A percentile compares a stretch with the other conserved stretches of the same genome.
Evolutionary conservation across 1,140 invertebrate genomes (phyloP).

Genomic region (Sycobia sp.): DNA sequence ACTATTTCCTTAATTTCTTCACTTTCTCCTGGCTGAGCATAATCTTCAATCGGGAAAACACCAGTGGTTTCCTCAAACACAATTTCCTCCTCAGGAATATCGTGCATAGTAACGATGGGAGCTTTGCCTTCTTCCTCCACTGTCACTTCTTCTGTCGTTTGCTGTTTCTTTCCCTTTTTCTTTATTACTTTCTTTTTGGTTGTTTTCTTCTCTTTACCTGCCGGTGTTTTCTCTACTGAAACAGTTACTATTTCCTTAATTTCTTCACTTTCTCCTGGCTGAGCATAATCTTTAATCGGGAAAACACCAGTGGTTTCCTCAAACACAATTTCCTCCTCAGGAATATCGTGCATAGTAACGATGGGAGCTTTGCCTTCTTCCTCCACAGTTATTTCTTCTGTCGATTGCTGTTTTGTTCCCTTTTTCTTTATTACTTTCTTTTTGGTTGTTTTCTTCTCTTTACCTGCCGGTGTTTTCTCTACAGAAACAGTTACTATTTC

Average conservation of each 20-base stretch:
- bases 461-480: too few relatives aligned
- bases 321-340: conserved; percentile 37
- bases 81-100: conserved; percentile 38
- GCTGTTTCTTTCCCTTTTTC: conserved; percentile 45
- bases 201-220: conserved; percentile 33
- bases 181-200: conserved; percentile 48
- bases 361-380: too few relatives aligned
- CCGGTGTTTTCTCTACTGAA: conserved; percentile 25
- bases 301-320: conserved; percentile 34
- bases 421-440: conserved; percentile 46
- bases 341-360: conserved; percentile 16
- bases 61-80: conserved; percentile 32
- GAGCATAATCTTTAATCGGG: conserved; percentile 3
- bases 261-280: conserved; percentile 17
- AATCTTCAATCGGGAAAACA: background rate
- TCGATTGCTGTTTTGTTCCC: conserved; percentile 4
- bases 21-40: conserved; percentile 22
- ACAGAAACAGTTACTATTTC: too few relatives aligned
- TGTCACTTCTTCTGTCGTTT: conserved; percentile 60
- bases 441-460: conserved; percentile 40
- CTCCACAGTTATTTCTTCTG: conserved; percentile 15
- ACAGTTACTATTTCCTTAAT: conserved; percentile 31
- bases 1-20: conserved; percentile 32
- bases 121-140: conserved; percentile 46
- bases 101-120: conserved; percentile 37